Evolutionary conservation across 2,113 vertebrate species (phyloP).

Genomic region (Corvus cornix): DNA sequence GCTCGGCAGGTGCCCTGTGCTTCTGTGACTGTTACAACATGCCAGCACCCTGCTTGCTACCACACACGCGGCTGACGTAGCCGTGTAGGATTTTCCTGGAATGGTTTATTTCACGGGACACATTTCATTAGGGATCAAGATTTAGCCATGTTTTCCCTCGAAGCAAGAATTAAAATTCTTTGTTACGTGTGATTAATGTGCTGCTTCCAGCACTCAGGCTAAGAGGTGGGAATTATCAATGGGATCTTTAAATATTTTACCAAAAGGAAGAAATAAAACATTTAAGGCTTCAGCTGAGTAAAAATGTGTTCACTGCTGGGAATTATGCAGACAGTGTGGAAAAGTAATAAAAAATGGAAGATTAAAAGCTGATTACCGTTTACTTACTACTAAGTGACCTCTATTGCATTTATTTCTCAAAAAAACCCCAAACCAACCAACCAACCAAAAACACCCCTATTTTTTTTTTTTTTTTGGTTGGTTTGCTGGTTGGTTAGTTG

Average conservation of each 20-base stretch:
- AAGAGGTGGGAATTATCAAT: background rate
- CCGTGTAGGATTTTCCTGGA: background rate
- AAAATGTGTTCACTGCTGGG: background rate
- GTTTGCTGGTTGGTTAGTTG: background rate
- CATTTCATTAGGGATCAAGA: background rate
- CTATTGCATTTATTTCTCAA: background rate
- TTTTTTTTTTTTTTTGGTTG: background rate
- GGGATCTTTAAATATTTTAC: background rate
- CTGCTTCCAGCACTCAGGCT: background rate
- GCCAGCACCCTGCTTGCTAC: background rate
- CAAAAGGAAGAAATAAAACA: background rate
- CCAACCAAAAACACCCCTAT: rapidly evolving
- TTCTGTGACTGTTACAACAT: background rate
- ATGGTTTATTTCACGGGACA: background rate
- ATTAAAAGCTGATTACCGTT: background rate
- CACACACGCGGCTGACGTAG: background rate
- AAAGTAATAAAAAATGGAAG: background rate
- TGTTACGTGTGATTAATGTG: background rate
- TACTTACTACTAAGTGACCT: background rate
- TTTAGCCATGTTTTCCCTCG: background rate
- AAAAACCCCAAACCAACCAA: background rate
- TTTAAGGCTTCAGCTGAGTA: background rate
- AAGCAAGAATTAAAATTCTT: background rate
- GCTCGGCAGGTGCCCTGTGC: background rate
- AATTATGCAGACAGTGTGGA: background rate